Conservation (phyloP, 1,140 invertebrate genomes). For the Zophobas morio region DNA sequence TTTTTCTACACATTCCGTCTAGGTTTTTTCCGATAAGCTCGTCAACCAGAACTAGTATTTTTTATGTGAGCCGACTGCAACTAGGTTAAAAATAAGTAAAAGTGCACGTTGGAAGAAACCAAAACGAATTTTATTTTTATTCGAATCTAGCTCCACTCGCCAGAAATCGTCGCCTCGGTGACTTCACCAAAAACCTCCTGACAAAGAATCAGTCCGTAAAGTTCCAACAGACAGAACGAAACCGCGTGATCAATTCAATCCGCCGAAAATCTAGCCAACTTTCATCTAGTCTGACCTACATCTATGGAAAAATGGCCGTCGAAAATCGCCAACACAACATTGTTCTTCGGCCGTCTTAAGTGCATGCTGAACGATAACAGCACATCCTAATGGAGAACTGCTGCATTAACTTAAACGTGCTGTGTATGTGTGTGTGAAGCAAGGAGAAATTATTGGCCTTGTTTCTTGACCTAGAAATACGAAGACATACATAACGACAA, state of each 20-base stretch:
- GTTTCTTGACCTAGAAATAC: slow-evolving; percentile 67
- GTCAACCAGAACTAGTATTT: slow-evolving; percentile 26
- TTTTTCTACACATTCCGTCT: slow-evolving; percentile 8
- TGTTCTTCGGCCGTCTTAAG: slow-evolving; percentile 31
- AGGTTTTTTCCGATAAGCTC: slow-evolving; percentile 1
- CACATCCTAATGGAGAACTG: slow-evolving; percentile 56
- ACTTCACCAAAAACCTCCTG: slow-evolving; percentile 39
- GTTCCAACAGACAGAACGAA: slow-evolving; percentile 46
- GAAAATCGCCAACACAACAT: slow-evolving; percentile 46
- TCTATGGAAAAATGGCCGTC: slow-evolving; percentile 21
- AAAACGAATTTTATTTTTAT: slow-evolving; percentile 20
- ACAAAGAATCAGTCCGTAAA: slow-evolving; percentile 53
- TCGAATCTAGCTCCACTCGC: slow-evolving; percentile 6
- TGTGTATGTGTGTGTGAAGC: slow-evolving; percentile 50
- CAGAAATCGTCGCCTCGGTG: slow-evolving; percentile 21
- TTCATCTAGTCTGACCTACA: slow-evolving; percentile 57
- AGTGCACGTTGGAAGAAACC: slow-evolving; percentile 33
- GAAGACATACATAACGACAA: slow-evolving; percentile 64
- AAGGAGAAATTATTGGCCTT: slow-evolving; percentile 67
- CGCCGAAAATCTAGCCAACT: slow-evolving; percentile 53
- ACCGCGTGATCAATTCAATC: slow-evolving; percentile 46
- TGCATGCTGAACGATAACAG: slow-evolving; percentile 28
- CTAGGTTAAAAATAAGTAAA: slow-evolving; percentile 41
- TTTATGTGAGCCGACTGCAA: slow-evolving; percentile 24
- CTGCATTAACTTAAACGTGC: slow-evolving; percentile 48